Base-by-base conservation (phyloP, 2,797 vertebrate genomes). In the Phalloptychus januarius region DNA sequence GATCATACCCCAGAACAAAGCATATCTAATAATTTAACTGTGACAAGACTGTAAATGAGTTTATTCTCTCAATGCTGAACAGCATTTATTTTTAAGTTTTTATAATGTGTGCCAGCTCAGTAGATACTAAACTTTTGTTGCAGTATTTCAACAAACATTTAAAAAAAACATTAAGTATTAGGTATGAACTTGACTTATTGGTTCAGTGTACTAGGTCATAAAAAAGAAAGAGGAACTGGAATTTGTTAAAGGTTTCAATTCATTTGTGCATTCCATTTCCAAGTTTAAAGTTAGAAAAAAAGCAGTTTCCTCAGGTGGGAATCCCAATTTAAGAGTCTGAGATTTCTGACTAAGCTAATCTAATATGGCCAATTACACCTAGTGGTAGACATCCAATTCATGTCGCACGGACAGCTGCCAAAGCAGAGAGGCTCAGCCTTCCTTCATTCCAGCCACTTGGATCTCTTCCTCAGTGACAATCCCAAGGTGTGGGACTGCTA, bases 1-100 rank as follows among this genome's bases (percentile, higher is more conserved):
- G 69, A 44, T 44, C 0, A 6, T 50, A 72, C 18, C 13, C n/a
- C 4, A 67, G 63, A 84, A 45, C 20, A 72, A 75, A 84, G 15
- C n/a, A 86, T 25, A 58, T 40, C 75, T 20, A 46, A 44, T 33
- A 46, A 25, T 13, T 45, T 15, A 4, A 23, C 45, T 23, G n/a
- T 20, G 46, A 56, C 23, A 61, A 50, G 48, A 50, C 20, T 50
- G 18, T 0, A 31, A 63, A 20, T 33, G 28, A 7, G 6, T 15
- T 61, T 31, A 16, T 2, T 33, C 28, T 61, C 12, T 20, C 18
- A 36, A 67, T 23, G 63, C 63, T 40, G 33, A 10, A 6, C 4
- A 15, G 28, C 4, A 31, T 31, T 15, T 58, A 28, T 58, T 31
- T 58, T 58, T 28, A 36, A 40, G 23, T n/a, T 5, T 42, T 42